A percentile compares a stretch with the other conserved stretches of the same genome.
Evolutionary conservation across 2,113 vertebrate species (phyloP).

Genomic region (Smithornis capensis): DNA sequence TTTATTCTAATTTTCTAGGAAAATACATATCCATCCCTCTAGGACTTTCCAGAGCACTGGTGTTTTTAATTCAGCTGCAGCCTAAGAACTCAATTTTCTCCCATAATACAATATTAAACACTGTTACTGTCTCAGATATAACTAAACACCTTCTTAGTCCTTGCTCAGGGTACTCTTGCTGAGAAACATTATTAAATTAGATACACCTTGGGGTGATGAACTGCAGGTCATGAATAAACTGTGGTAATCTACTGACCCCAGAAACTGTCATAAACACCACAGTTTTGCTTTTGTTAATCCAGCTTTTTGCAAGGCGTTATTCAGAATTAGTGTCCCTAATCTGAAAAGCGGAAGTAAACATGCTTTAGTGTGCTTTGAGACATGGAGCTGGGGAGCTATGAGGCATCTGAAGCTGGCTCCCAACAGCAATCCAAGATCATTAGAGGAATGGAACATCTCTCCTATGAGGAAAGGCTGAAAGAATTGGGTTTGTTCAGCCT

Average conservation of each 20-base stretch:
- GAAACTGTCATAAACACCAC: background rate
- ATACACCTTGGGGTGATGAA: background rate
- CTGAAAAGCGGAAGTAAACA: background rate
- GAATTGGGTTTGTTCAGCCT: background rate
- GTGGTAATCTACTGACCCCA: background rate
- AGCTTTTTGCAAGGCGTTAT: background rate
- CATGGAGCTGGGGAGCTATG: background rate
- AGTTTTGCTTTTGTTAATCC: background rate
- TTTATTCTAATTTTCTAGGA: background rate
- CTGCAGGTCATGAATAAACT: background rate
- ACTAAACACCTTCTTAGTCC: background rate
- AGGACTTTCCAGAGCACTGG: background rate
- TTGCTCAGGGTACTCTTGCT: background rate
- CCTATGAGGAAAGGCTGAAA: background rate
- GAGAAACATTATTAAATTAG: background rate
- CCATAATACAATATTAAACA: background rate
- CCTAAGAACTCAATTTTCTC: background rate
- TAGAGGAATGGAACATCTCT: background rate
- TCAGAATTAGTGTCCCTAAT: background rate
- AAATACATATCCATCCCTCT: background rate
- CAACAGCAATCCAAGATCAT: background rate
- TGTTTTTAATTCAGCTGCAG: background rate
- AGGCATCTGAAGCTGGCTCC: background rate
- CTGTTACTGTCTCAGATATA: background rate
- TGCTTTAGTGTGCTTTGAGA: background rate